Base-by-base conservation (phyloP, 2,888 invertebrate species). In the Cryptocephalus moraei region DNA sequence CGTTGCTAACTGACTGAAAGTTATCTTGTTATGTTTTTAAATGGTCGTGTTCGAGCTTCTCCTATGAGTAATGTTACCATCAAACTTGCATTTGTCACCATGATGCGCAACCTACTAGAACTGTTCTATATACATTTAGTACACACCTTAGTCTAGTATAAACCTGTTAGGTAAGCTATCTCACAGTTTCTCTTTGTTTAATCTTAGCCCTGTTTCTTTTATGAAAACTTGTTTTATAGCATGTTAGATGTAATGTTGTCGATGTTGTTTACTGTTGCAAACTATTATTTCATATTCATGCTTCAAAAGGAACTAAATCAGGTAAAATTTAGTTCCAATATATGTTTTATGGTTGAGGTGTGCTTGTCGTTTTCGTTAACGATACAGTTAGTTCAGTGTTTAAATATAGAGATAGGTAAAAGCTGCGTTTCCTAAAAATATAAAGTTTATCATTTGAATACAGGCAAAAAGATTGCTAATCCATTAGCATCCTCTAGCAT, bases 241-340 rank as follows among this genome's bases (percentile, higher is more conserved):
- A 52, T 49, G 52, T 34, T 50, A 50, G 51, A 48, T 44, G 53
- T 53, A 55, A 48, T 51, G 49, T 58, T 52, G 48, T 61, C 55
- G 61, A 58, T 67, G 66, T 67, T 66, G 66, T 66, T 63, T 68
- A 69, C 65, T 66, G 68, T 67, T 69, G 69, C 69, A 68, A 68
- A 68, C 62, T 63, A 61, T 66, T 70, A 64, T 69, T 65, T 68
- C 61, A 65, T 62, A 68, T 69, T 60, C 68, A 68, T 68, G 71
- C 70, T 69, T 69, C 69, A 50, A 58, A 61, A 71, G 70, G 70
- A 68, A 69, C 69, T 67, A 71, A 70, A 68, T 70, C 70, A 70
- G 70, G 71, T 71, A 70, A 70, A 51, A 67, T 70, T 69, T 70
- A 68, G 69, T 69, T 69, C 69, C 68, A 44, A 36, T 36, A 11